Base-by-base conservation (phyloP, 2,113 vertebrate genomes). In the Origma solitaria region DNA sequence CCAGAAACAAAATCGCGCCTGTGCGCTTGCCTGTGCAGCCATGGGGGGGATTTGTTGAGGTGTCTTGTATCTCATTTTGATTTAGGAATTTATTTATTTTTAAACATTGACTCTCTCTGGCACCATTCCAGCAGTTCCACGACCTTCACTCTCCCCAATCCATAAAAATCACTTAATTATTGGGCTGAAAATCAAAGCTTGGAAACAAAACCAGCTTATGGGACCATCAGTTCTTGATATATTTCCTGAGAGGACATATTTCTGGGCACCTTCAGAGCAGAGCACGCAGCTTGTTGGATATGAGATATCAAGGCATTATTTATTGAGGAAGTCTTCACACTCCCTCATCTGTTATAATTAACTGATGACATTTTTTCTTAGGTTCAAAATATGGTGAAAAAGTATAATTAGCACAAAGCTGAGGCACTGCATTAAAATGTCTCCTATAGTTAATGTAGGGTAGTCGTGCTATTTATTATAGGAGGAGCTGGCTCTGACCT, bases 321-420 rank as follows among this genome's bases (percentile, higher is more conserved):
- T 97, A 94, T 95, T 96, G 87, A 93, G 93, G 93, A 96, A 96
- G 94, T 95, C 95, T 97, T 96, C 93, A 95, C 96, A 96, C 94
- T 95, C 86, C 69, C 91, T 94, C 93, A 96, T 96, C 96, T 95
- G 94, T 95, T 95, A 95, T 93, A 96, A 95, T 97, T 96, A 97
- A 96, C 92, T 94, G 89, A 94, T 90, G 86, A 90, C 82, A 94
- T 91, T 91, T 94, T 94, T 96, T 96, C 90, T 90, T 94, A 93
- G 93, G 95, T 94, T 97, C 94, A 96, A 96, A 96, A 94, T 96
- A 95, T 84, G 88, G 94, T 93, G 94, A 96, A 97, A 95, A 97
- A 94, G 95, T 96, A 92, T 97, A 96, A 96, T 97, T 96, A 97
- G 94, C 95, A 96, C 64, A 30, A 94, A 96, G 90, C 94, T 18